Evolutionary conservation across 2,888 invertebrate genomes (phyloP).

Genomic region (Drosophila lutescens): DNA sequence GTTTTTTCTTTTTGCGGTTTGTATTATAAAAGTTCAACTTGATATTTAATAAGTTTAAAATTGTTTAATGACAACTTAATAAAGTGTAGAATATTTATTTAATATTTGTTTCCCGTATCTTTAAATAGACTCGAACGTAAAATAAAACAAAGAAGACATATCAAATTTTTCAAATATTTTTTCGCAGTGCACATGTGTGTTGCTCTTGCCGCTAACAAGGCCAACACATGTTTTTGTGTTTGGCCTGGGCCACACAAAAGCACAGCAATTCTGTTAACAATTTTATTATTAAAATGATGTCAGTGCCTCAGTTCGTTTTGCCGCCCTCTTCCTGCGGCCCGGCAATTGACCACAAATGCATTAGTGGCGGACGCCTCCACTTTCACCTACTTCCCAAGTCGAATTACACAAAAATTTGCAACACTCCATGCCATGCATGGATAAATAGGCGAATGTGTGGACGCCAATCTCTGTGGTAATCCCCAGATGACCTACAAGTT

Average conservation of each 20-base stretch:
- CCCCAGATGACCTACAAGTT: slow-evolving; percentile 40
- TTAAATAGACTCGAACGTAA: no score
- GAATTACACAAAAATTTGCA: slow-evolving; percentile 37
- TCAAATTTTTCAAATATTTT: not conserved
- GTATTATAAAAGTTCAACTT: no score
- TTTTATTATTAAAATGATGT: slow-evolving; percentile 80
- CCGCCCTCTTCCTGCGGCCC: slow-evolving; percentile 17
- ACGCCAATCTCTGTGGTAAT: slow-evolving; percentile 33
- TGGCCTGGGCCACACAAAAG: slow-evolving; percentile 56
- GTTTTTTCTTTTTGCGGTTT: no score
- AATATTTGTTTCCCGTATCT: no score
- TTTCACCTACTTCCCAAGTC: slow-evolving; percentile 37
- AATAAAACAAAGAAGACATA: no score
- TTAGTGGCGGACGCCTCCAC: slow-evolving; percentile 52
- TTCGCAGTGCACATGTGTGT: slow-evolving; percentile 14
- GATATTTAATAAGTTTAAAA: no score
- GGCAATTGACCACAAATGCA: slow-evolving; percentile 75
- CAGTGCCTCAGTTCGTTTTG: slow-evolving; percentile 16
- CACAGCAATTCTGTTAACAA: slow-evolving; percentile 79
- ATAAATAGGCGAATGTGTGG: slow-evolving; percentile 35
- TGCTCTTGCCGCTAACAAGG: slow-evolving; percentile 62
- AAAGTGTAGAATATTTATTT: no score
- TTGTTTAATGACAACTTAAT: no score
- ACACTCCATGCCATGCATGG: slow-evolving; percentile 36
- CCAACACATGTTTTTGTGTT: slow-evolving; percentile 77